These are phyloP conservation scores for Hirtodrosophila histrioides DNA, from an alignment of 2,888 invertebrate genomes.

Conservation along the genomic window DNA sequence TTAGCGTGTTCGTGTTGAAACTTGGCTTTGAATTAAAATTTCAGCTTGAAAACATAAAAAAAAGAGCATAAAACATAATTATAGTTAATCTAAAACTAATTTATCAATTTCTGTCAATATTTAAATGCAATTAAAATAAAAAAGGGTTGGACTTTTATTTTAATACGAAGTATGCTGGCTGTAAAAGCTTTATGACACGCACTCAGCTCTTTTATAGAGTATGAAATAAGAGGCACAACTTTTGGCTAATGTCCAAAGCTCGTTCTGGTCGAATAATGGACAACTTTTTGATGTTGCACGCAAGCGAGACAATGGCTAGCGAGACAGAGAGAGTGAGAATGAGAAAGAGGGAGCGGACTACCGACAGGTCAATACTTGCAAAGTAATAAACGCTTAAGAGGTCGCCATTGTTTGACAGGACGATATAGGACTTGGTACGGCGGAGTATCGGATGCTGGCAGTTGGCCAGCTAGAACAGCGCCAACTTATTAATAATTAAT, in stretches of 20 bases:
- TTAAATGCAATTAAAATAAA: too few species aligned
- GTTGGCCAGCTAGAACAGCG: slow-evolving; percentile 26
- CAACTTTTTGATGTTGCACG: slow-evolving; percentile 50
- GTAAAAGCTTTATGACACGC: not conserved
- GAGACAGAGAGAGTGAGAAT: not conserved
- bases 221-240: slow-evolving; percentile 45
- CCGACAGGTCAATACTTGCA: slow-evolving; percentile 30
- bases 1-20: not conserved
- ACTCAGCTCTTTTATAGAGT: slow-evolving; percentile 1
- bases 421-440: not conserved
- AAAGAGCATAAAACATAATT: too few species aligned
- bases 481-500: slow-evolving; percentile 68
- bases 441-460: slow-evolving; percentile 25
- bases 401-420: slow-evolving; percentile 47
- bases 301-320: slow-evolving; percentile 17
- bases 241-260: slow-evolving; percentile 64
- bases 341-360: too few species aligned
- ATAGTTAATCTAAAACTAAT: too few species aligned
- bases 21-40: too few species aligned
- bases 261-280: slow-evolving; percentile 39
- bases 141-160: not conserved
- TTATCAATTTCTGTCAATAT: too few species aligned
- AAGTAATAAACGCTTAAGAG: slow-evolving; percentile 69
- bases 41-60: too few species aligned
- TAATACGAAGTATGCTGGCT: too few species aligned